Base-by-base conservation (phyloP, 2,113 vertebrate genomes). In the Odobenus rosmarus region DNA sequence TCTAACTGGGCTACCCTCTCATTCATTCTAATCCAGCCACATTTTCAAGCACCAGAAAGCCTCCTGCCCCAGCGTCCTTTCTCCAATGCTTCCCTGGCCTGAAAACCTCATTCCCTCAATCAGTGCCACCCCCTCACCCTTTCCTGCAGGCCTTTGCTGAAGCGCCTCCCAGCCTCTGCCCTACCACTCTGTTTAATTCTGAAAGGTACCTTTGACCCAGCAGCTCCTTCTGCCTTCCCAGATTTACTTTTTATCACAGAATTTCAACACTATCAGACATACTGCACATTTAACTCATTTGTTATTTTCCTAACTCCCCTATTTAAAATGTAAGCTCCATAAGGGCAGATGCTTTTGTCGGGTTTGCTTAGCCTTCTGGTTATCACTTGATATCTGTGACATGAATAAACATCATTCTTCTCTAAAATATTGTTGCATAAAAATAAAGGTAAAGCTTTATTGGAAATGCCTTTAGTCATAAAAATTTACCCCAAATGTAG, bases 1-100 rank as follows among this genome's bases (percentile, higher is more conserved):
- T 87, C 21, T 10, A n/a, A 19, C 1, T 1, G 0, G 5, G 24
- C 15, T 12, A 2, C 16, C 5, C 12, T 89, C 4, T 26, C 15
- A 5, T 51, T n/a, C 24, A 64, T 6, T 83, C 15, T 16, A 64
- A 74, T 36, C 49, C 6, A 16, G 42, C 39, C 33, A 9, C 31
- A 28, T 0, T 28, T 74, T 74, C 24, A 87, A 39, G 59, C 21
- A 24, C 24, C 46, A 19, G 2, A 5, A 5, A 55, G 1, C 14
- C 3, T 64, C 33, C 49, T 31, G 46, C 6, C 46, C n/a, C 31
- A 13, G 33, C 24, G 19, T 11, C 9, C 31, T 71, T 55, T 71
- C 42, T 87, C 36, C 72, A 36, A 1, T 19, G 0, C 9, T 39
- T 62, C 3, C 5, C 10, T 77, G 51, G 31, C 28, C 14, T 18